A percentile compares a stretch with the other conserved stretches of the same genome.
These are phyloP conservation scores for Synanthedon formicaeformis DNA, from an alignment of 2,888 invertebrate genomes.

Conservation along the genomic window DNA sequence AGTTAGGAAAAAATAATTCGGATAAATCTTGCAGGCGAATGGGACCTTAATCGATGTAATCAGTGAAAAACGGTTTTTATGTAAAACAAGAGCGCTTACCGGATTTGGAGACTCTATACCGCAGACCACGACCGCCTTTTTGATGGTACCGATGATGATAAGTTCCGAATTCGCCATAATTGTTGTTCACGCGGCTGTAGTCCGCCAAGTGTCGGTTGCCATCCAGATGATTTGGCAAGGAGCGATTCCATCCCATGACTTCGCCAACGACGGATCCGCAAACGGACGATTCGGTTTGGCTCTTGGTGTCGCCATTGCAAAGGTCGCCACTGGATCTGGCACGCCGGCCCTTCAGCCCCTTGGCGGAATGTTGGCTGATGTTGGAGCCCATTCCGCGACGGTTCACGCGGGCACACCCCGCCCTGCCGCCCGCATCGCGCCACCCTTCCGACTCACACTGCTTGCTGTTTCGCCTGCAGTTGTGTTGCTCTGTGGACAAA, in stretches of 20 bases:
- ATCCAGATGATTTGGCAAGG: conserved; percentile 78
- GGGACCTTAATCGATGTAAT: too few species aligned
- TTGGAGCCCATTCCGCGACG: conserved; percentile 80
- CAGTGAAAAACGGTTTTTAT: background rate
- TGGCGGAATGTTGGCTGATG: conserved; percentile 81
- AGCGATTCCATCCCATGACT: conserved; percentile 68
- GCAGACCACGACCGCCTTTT: conserved; percentile 56
- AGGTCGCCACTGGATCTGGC: conserved; percentile 82
- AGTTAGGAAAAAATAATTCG: too few species aligned
- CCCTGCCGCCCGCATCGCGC: conserved; percentile 40
- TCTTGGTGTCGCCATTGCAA: conserved; percentile 73
- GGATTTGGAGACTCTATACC: conserved; percentile 59
- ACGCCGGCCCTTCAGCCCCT: conserved; percentile 77
- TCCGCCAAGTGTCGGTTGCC: conserved; percentile 70
- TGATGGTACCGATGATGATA: conserved; percentile 51
- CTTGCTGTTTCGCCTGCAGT: conserved; percentile 20
- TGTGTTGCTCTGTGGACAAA: conserved; percentile 28
- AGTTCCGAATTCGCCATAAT: conserved; percentile 59
- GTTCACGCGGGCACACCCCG: conserved; percentile 38
- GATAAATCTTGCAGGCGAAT: too few species aligned
- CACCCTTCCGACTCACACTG: conserved; percentile 24
- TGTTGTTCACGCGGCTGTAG: conserved; percentile 70
- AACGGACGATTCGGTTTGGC: conserved; percentile 61
- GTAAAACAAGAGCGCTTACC: conserved; percentile 32
- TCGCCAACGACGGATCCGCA: conserved; percentile 65